These are phyloP conservation scores for Enteromius paludinosus DNA, from an alignment of 2,797 vertebrate genomes.

Conservation along the genomic window DNA sequence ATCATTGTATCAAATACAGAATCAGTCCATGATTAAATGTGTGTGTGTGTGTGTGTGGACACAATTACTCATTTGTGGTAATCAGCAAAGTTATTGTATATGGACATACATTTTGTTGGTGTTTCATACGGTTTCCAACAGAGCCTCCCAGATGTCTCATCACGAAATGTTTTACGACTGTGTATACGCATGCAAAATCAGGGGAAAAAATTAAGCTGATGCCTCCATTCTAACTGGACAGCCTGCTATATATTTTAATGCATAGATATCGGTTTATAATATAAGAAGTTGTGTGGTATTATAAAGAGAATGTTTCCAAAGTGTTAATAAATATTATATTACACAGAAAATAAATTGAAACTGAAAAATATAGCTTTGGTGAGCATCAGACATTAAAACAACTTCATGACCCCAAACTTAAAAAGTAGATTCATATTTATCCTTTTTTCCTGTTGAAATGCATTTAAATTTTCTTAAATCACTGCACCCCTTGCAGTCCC, in stretches of 20 bases:
- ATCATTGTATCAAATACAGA: constrained; percentile 73
- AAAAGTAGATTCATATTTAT: background rate
- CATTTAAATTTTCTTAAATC: background rate
- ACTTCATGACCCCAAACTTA: background rate
- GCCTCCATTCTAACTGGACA: background rate
- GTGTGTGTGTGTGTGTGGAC: background rate
- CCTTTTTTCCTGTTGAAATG: background rate
- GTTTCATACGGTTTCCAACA: background rate
- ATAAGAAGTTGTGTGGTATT: too few relatives aligned
- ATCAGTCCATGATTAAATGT: background rate
- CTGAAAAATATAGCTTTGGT: background rate
- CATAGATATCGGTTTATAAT: too few relatives aligned
- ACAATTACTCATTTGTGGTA: constrained; percentile 10
- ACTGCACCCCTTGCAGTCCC: background rate
- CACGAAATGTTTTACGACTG: background rate
- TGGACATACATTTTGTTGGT: background rate
- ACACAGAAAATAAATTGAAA: too few relatives aligned
- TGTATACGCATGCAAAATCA: background rate
- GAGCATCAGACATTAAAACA: background rate
- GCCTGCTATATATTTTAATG: background rate
- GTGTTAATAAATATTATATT: too few relatives aligned
- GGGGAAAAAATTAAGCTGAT: background rate
- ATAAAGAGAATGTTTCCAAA: too few relatives aligned
- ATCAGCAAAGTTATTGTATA: constrained; percentile 1
- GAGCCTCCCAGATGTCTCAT: background rate